phyloP scores from a whole-genome alignment of 2,888 invertebrate genomes.

The Anthrax anthrax region DNA sequence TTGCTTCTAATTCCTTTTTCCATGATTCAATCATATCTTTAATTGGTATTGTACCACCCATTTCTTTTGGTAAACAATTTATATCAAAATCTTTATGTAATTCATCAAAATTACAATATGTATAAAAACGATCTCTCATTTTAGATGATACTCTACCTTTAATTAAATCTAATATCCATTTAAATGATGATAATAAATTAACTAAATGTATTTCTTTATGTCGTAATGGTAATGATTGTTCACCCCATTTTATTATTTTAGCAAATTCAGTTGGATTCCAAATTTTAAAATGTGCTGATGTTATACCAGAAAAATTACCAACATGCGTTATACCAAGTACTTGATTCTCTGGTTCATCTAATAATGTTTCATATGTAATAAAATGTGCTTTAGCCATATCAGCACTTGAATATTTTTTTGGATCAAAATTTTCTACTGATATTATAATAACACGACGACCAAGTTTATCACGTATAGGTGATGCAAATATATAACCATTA shows the following conservation, averaged over 20 bases:
- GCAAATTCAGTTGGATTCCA: conserved; percentile 63
- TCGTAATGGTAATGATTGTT: conserved; percentile 67
- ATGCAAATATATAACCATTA: conserved; percentile 59
- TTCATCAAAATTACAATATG: conserved; percentile 43
- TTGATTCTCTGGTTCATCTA: conserved; percentile 63
- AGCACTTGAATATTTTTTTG: conserved; percentile 46
- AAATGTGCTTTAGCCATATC: conserved; percentile 58
- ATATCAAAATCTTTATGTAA: conserved; percentile 45
- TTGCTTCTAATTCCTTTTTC: conserved; percentile 44
- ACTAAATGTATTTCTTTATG: conserved; percentile 63
- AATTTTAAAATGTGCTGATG: conserved; percentile 49
- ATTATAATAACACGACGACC: conserved; percentile 59
- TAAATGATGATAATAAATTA: conserved; percentile 56
- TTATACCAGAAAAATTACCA: conserved; percentile 48
- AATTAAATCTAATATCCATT: conserved; percentile 61
- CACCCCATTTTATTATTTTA: conserved; percentile 57
- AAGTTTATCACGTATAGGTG: conserved; percentile 54
- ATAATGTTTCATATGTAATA: conserved; percentile 56
- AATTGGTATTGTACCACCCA: conserved; percentile 56
- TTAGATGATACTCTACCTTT: conserved; percentile 54
- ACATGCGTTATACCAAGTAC: conserved; percentile 61
- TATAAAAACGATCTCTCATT: conserved; percentile 50
- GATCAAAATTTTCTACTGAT: conserved; percentile 50
- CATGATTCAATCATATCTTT: conserved; percentile 58
- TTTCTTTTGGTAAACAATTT: conserved; percentile 52